Base-by-base conservation (phyloP, 2,888 invertebrate genomes). In the Drosophila quinaria region DNA sequence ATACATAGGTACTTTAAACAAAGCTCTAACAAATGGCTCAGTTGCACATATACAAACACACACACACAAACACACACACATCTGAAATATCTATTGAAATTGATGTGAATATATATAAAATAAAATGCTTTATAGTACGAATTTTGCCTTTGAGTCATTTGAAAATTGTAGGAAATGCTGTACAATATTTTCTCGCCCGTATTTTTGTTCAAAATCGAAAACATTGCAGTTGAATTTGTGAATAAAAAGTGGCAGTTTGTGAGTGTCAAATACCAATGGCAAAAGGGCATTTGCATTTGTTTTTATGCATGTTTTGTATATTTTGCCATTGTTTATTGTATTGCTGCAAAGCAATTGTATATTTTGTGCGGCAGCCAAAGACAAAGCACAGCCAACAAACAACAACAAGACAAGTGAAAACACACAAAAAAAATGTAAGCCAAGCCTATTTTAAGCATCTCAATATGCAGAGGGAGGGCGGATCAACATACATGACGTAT, bases 141-240 rank as follows among this genome's bases (percentile, higher is more conserved):
- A 6, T 25, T 44, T 46, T 64, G 77, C 65, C 61, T 83, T 83
- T 73, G 63, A 84, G 67, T 62, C 64, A 49, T 67, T 76, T 83
- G 49, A 47, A 82, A 84, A 84, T 50, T 87, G 52, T 65, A 63
- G 71, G 58, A 87, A 81, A 65, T 71, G 31, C 54, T 76, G 41
- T 80, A 65, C 70, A 87, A 89, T 70, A 81, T 79, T 85, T 85
- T 78, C 51, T 50, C 56, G 67, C 71, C 66, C 65, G 59, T 70
- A 87, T 84, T 73, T 70, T 74, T 74, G 52, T 60, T 54, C 46
- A 51, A 55, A 62, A 41, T 47, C 46, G 41, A 41, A 70, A 69
- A 52, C 42, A 70, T 55, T 22, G 11, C 25, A 15, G 6, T 15
- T 46, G n/a, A 41, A 37, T 58, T 66, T 68, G 70, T 68, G 70